Evolutionary conservation across 2,888 invertebrate species (phyloP).

Genomic region (Drosophila rubida): DNA sequence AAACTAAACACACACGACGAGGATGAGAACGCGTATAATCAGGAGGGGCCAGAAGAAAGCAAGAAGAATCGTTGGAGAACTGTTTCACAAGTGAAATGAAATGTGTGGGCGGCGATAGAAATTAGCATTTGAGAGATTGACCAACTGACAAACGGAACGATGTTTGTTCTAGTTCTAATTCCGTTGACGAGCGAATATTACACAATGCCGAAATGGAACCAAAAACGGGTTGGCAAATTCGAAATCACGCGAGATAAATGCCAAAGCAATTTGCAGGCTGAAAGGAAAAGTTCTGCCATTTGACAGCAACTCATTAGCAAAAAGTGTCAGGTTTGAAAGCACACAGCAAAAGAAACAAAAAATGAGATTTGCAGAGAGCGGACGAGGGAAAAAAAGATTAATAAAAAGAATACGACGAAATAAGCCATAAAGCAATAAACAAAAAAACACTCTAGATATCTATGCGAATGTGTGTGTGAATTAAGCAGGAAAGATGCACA

Average conservation of each 20-base stretch:
- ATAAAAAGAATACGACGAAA: slow-evolving; percentile 7
- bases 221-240: slow-evolving; percentile 10
- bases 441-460: slow-evolving; percentile 24
- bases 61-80: neutral
- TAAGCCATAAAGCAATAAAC: slow-evolving; percentile 39
- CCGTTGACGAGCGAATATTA: slow-evolving; percentile 35
- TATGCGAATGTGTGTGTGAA: slow-evolving; percentile 31
- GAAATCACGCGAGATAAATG: slow-evolving; percentile 6
- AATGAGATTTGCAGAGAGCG: slow-evolving; percentile 20
- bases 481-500: slow-evolving; percentile 6
- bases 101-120: slow-evolving; percentile 54
- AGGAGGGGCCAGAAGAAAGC: neutral
- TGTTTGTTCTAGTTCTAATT: slow-evolving; percentile 40
- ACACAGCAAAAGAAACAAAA: slow-evolving; percentile 15
- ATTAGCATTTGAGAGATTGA: slow-evolving; percentile 43
- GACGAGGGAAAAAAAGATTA: neutral
- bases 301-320: slow-evolving; percentile 50
- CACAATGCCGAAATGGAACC: slow-evolving; percentile 45
- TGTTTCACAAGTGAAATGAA: slow-evolving; percentile 24
- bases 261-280: slow-evolving; percentile 21
- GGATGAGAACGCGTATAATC: neutral
- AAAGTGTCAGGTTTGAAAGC: slow-evolving; percentile 47
- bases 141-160: slow-evolving; percentile 16
- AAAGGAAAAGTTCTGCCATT: slow-evolving; percentile 47
- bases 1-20: neutral